A percentile compares a stretch with the other conserved stretches of the same genome.
Conservation (phyloP, 1,140 invertebrate genomes). For the Drosophila gunungcola region DNA sequence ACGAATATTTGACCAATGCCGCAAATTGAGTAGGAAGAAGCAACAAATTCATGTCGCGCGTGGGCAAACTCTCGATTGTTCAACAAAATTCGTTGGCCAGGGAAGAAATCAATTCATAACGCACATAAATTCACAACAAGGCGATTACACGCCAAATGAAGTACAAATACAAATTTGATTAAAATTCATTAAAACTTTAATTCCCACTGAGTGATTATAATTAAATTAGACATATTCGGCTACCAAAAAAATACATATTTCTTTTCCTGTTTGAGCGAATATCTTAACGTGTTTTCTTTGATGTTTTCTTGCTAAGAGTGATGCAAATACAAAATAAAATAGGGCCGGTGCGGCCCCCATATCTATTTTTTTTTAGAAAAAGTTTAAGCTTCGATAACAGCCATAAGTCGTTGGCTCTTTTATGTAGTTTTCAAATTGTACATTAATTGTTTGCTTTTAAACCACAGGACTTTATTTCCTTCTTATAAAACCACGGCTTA, state of each 20-base stretch:
- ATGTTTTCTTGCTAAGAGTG: too few relatives aligned
- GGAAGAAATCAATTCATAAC: conserved; percentile 15
- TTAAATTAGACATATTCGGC: conserved; percentile 35
- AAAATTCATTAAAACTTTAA: conserved; percentile 34
- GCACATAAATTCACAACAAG: conserved; percentile 9
- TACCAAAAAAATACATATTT: background rate
- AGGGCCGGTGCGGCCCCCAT: too few relatives aligned
- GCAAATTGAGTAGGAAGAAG: conserved; percentile 25
- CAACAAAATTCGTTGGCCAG: conserved; percentile 38
- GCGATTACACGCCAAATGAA: conserved; percentile 25
- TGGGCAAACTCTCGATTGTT: conserved; percentile 61
- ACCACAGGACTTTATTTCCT: too few relatives aligned
- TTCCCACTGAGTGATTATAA: conserved; percentile 22
- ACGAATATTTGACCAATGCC: conserved; percentile 36
- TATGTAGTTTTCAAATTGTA: too few relatives aligned
- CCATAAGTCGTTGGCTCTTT: too few relatives aligned
- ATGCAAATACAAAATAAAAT: background rate
- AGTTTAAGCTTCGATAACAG: too few relatives aligned
- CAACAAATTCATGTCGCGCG: conserved; percentile 31
- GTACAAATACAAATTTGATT: conserved; percentile 19
- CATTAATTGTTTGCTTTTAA: too few relatives aligned
- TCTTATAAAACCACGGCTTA: too few relatives aligned
- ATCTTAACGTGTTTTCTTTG: too few relatives aligned
- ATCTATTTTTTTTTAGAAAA: too few relatives aligned
- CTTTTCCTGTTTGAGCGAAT: too few relatives aligned